Conservation (phyloP, 2,113 vertebrate genomes). For the Brachypodius melanocephalos region DNA sequence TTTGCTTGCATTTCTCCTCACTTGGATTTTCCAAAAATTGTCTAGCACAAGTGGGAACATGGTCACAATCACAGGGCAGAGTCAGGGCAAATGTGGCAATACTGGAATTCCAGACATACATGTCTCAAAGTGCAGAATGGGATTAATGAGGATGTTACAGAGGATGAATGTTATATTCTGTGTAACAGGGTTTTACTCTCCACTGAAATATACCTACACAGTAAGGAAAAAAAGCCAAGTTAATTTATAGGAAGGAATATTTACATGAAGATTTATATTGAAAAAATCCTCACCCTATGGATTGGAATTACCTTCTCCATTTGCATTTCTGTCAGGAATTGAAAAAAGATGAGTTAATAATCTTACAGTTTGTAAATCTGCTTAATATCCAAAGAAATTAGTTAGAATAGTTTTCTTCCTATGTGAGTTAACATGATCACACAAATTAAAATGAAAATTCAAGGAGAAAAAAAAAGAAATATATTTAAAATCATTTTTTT, state of each 20-base stretch:
- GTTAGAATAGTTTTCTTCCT: background rate
- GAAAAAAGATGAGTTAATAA: background rate
- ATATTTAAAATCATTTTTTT: background rate
- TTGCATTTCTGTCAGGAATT: background rate
- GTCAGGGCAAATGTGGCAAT: background rate
- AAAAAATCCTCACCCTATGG: background rate
- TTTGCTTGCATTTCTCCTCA: background rate
- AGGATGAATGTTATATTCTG: background rate
- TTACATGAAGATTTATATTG: background rate
- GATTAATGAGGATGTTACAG: background rate
- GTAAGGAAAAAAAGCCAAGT: background rate
- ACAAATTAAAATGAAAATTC: background rate
- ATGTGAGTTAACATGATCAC: background rate
- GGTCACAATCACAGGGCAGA: background rate
- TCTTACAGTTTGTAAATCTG: background rate
- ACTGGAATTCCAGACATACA: background rate
- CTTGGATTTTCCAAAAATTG: background rate
- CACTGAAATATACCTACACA: background rate
- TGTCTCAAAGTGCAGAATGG: rapidly evolving
- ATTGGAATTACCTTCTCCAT: background rate
- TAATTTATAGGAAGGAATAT: background rate
- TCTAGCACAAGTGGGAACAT: background rate
- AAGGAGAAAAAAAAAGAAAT: rapidly evolving
- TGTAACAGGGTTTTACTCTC: background rate
- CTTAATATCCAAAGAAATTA: background rate